Conservation (phyloP, 2,113 vertebrate species). For the Ginglymostoma cirratum region DNA sequence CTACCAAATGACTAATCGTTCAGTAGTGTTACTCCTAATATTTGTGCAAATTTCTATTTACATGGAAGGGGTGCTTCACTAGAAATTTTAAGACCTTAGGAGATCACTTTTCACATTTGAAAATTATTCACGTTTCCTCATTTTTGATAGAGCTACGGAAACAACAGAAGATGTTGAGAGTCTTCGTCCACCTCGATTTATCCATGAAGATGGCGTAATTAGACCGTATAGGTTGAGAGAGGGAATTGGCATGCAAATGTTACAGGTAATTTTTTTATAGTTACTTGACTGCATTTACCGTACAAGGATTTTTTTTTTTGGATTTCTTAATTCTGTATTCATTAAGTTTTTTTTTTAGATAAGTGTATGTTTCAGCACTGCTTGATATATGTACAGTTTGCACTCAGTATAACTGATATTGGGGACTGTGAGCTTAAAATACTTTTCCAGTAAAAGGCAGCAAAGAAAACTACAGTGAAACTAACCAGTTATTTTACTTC, state of each 20-base stretch:
- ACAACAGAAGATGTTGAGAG: slow-evolving; percentile 77
- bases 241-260: slow-evolving; percentile 87
- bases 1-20: neutral
- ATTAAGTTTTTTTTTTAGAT: slow-evolving; percentile 46
- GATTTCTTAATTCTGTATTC: slow-evolving; percentile 44
- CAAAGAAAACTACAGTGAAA: slow-evolving; percentile 39
- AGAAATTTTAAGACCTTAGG: neutral
- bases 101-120: neutral
- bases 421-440: slow-evolving; percentile 39
- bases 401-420: neutral
- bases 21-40: neutral
- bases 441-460: slow-evolving; percentile 12
- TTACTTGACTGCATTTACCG: neutral
- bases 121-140: slow-evolving; percentile 12
- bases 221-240: slow-evolving; percentile 86
- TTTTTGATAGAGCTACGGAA: slow-evolving; percentile 72
- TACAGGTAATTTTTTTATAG: slow-evolving; percentile 69
- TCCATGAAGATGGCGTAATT: slow-evolving; percentile 90
- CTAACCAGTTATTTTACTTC: slow-evolving; percentile 55
- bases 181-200: slow-evolving; percentile 83
- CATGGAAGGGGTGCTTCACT: neutral
- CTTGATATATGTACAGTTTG: slow-evolving; percentile 30
- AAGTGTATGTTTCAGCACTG: slow-evolving; percentile 45
- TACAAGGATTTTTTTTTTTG: slow-evolving; percentile 35
- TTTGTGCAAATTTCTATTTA: neutral